A percentile compares a stretch with the other conserved stretches of the same genome.
These are phyloP conservation scores for Bedellia somnulentella DNA, from an alignment of 2,888 invertebrate genomes.

Conservation along the genomic window DNA sequence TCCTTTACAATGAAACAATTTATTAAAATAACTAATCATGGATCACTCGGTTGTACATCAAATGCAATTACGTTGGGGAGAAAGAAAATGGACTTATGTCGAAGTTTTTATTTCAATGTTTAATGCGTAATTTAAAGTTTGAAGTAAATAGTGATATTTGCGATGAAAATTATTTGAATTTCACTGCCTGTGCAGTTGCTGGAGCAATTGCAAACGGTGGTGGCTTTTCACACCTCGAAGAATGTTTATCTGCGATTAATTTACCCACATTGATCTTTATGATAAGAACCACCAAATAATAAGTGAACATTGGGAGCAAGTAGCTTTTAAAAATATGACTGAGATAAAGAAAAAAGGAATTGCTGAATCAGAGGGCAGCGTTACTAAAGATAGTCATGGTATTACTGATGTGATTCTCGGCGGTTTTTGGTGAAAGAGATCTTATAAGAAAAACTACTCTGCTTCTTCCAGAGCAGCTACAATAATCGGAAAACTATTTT, in stretches of 20 bases:
- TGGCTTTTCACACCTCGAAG: conserved; percentile 11
- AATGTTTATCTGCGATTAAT: conserved; percentile 10
- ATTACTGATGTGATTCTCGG: conserved; percentile 4
- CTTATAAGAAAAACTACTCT: conserved; percentile 6
- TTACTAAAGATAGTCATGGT: conserved; percentile 3
- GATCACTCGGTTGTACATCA: no score
- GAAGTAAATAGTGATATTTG: conserved; percentile 1
- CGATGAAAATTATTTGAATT: conserved; percentile 2
- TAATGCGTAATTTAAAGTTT: not conserved
- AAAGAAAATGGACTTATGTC: not conserved
- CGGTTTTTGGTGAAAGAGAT: conserved; percentile 6
- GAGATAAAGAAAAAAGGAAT: conserved; percentile 1
- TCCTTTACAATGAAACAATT: no score
- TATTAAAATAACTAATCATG: no score
- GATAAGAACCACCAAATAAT: conserved; percentile 5
- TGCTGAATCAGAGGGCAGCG: conserved; percentile 3
- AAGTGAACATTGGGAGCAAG: conserved; percentile 3
- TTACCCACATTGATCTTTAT: conserved; percentile 8
- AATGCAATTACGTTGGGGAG: no score
- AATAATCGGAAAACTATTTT: conserved; percentile 4
- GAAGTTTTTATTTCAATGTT: conserved; percentile 1
- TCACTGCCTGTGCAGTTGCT: conserved; percentile 9
- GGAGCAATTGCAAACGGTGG: conserved; percentile 11
- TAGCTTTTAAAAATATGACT: conserved; percentile 2
- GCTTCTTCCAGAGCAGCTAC: conserved; percentile 6